Evolutionary conservation across 2,888 invertebrate species (phyloP).

Genomic region (Lycocerus yunnanus): DNA sequence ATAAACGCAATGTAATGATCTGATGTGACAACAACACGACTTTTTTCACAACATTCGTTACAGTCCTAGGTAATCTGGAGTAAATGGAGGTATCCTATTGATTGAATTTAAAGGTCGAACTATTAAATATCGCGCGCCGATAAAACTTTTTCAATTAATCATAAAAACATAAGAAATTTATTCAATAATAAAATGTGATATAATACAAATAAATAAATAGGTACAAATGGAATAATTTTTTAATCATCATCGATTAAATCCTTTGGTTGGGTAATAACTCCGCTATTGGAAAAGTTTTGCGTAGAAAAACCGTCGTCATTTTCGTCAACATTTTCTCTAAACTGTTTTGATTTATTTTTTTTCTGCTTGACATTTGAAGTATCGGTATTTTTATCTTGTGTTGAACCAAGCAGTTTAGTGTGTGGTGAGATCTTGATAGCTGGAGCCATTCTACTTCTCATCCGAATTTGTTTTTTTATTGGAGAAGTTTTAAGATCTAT

Average conservation of each 20-base stretch:
- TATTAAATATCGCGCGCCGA: too few species aligned
- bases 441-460: not conserved
- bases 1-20: too few species aligned
- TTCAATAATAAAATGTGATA: constrained; percentile 4
- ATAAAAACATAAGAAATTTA: not conserved
- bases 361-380: not conserved
- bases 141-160: too few species aligned
- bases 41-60: too few species aligned
- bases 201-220: not conserved
- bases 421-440: not conserved
- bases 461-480: not conserved
- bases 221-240: not conserved
- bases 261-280: constrained; percentile 12
- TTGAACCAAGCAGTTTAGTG: not conserved
- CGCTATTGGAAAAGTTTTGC: not conserved
- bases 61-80: too few species aligned
- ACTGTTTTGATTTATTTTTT: not conserved
- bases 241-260: constrained; percentile 7
- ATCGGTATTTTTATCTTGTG: not conserved
- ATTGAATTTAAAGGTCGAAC: too few species aligned
- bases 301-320: not conserved
- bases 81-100: too few species aligned
- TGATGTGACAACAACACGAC: too few species aligned
- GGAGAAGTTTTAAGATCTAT: not conserved
- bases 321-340: not conserved